Evolutionary conservation across 1,140 invertebrate genomes (phyloP).

Genomic region (Caerostris darwini): DNA sequence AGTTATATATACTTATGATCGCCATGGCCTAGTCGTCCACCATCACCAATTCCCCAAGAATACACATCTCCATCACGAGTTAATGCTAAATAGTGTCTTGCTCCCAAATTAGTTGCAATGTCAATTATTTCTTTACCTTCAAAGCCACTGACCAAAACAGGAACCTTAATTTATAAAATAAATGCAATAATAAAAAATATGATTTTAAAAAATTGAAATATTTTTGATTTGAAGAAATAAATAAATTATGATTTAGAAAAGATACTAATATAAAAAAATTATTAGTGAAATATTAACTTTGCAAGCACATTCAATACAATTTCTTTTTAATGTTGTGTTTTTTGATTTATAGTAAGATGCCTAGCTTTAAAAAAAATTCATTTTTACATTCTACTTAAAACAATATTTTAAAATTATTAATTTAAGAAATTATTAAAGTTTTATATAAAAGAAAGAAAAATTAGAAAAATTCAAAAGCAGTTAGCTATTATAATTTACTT

Average conservation of each 20-base stretch:
- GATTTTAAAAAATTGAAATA: background rate
- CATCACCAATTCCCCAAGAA: conserved; percentile 98
- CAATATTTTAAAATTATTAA: background rate
- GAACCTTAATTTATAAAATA: conserved; percentile 40
- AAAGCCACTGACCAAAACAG: conserved; percentile 89
- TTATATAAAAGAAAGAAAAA: background rate
- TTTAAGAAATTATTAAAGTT: background rate
- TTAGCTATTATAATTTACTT: no score
- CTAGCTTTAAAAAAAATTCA: no score
- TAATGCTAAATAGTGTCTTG: conserved; percentile 96
- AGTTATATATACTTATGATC: conserved; percentile 83
- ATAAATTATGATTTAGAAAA: background rate
- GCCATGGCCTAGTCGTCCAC: conserved; percentile 93
- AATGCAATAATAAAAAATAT: background rate
- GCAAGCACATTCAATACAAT: no score
- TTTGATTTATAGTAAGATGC: no score
- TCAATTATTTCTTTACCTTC: conserved; percentile 93
- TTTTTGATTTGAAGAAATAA: background rate
- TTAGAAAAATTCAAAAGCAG: background rate
- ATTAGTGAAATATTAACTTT: no score
- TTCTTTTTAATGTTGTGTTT: no score
- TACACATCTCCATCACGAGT: conserved; percentile 93
- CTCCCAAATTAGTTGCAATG: conserved; percentile 95
- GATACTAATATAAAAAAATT: no score
- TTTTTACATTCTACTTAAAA: background rate